Evolutionary conservation across 2,888 invertebrate species (phyloP).

Genomic region (Listrodromus nycthemerus): DNA sequence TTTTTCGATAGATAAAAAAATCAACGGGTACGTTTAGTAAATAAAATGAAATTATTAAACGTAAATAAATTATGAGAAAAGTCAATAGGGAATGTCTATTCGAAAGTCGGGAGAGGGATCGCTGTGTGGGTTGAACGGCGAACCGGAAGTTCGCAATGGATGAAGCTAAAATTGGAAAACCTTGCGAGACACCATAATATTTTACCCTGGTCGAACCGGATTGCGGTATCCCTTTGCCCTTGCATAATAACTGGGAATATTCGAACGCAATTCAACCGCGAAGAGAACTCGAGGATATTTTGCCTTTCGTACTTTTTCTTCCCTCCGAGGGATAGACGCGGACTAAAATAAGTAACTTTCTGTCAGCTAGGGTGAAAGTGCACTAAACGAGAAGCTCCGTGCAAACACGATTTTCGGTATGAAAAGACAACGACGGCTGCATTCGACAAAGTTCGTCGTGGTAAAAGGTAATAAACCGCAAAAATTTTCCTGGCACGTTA

Average conservation of each 20-base stretch:
- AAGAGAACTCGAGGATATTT: not conserved
- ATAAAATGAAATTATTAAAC: not conserved
- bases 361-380: not conserved
- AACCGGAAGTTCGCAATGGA: not conserved
- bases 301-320: conserved; percentile 12
- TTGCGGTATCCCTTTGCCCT: conserved; percentile 9
- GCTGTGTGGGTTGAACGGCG: not conserved
- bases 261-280: conserved; percentile 18
- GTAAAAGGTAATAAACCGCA: conserved; percentile 77
- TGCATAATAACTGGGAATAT: not conserved
- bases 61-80: not conserved
- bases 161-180: not conserved
- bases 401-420: conserved; percentile 7
- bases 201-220: not conserved
- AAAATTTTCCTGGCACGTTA: conserved; percentile 72
- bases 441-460: conserved; percentile 42
- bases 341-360: conserved; percentile 13
- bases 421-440: conserved; percentile 34
- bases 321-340: not conserved
- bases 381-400: conserved; percentile 5
- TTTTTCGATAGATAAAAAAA: too few relatives aligned
- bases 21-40: too few relatives aligned
- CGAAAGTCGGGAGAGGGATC: not conserved
- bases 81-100: not conserved
- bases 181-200: not conserved